Evolutionary conservation across 2,888 invertebrate species (phyloP), one percentile per base, ranked within the genome.

Genomic region (Megalurothrips usitatus): DNA sequence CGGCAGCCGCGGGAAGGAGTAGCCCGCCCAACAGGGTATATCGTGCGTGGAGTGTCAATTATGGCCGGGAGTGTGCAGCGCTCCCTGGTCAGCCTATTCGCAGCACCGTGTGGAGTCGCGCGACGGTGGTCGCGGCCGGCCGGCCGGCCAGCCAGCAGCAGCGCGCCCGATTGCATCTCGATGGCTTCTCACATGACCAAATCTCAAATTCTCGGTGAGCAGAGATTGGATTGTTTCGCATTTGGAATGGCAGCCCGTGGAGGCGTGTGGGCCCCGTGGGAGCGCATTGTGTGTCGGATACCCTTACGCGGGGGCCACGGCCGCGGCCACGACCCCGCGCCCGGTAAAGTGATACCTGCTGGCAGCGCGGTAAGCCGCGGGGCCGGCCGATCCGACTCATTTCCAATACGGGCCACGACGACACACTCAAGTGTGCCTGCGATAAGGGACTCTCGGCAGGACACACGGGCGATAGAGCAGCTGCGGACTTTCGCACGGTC

Each of bases 21-120:
- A 52, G 68, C 68, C 23, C 68, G n/a, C 52, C 52, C 19, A 52
- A 52, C 52, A 52, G 52, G 52, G 68, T 23, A 68, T 68, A 68
- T 68, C 68, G 68, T 68, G 68, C 68, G 68, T 68, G 68, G 68
- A 68, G 68, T 68, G 68, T 68, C 68, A 68, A 68, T 68, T 68
- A 68, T 68, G 68, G 68, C 68, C 23, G n/a, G 23, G 23, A 23
- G 68, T 68, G 68, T 68, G 68, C n/a, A 23, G 68, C 68, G 23
- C 52, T n/a, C n/a, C n/a, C n/a, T n/a, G 6, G 52, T 17, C 19
- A 12, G 68, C 68, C 68, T 68, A 68, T 68, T 68, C 23, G 68
- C n/a, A 52, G 52, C 52, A 17, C 52, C 34, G 34, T 43, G 34
- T 43, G 34, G 34, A 43, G 52, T 19, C 52, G 52, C 52, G 52